Percentiles rank a stretch among this genome's conserved stretches.
Conservation (phyloP, 2,888 invertebrate species). For the Sisyra nigra region DNA sequence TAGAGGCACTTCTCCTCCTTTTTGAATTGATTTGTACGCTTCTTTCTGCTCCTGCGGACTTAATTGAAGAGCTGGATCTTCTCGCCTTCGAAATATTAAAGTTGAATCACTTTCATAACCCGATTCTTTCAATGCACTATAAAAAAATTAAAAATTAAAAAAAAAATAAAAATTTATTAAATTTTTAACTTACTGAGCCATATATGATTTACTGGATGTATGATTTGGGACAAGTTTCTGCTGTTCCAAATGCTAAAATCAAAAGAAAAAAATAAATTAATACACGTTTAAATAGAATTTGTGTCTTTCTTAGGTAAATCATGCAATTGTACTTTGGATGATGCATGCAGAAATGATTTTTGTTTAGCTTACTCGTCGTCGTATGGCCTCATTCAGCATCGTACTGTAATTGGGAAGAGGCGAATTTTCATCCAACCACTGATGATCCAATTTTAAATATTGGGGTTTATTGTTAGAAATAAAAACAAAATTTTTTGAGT, state of each 20-base stretch:
- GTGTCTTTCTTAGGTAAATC: not conserved
- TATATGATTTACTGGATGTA: conserved; percentile 50
- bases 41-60: conserved; percentile 73
- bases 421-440: conserved; percentile 68
- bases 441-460: conserved; percentile 6
- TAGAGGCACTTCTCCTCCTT: conserved; percentile 88
- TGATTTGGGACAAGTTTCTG: conserved; percentile 45
- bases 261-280: conserved; percentile 13
- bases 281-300: conserved; percentile 3
- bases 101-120: conserved; percentile 88
- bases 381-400: conserved; percentile 51
- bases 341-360: conserved; percentile 10
- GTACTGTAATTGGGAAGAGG: conserved; percentile 49
- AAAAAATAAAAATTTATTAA: conserved; percentile 6
- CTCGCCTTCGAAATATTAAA: conserved; percentile 64
- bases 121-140: conserved; percentile 71
- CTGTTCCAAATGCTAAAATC: conserved; percentile 54
- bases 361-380: conserved; percentile 46
- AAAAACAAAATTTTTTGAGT: too few species aligned
- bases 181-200: conserved; percentile 54
- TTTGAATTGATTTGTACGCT: conserved; percentile 77
- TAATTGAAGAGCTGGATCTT: conserved; percentile 44
- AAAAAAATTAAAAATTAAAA: conserved; percentile 14
- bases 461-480: too few species aligned
- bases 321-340: conserved; percentile 4